Base-by-base conservation (phyloP, 2,797 vertebrate species). In the Sylvilagus floridanus region DNA sequence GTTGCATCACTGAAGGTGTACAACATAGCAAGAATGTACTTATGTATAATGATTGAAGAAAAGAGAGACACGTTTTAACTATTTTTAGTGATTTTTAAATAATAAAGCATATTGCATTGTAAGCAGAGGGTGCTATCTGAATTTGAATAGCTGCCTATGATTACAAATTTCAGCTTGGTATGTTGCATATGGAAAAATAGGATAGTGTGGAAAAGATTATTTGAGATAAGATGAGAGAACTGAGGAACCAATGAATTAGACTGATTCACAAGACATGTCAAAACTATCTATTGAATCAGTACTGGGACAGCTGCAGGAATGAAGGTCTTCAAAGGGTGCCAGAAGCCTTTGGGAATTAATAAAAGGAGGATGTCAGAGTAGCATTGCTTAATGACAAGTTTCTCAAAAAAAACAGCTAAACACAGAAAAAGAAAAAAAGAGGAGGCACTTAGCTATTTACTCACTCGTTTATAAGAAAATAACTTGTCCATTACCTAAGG, bases 401-500 rank as follows among this genome's bases (percentile, higher is more conserved):
- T 88, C 35, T 90, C 63, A 86, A 85, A 90, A 22, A 87, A 42
- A 42, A 42, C 1, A 16, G 17, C 47, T 72, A 10, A 47, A 47
- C 8, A 42, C 8, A 42, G 42, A 42, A 42, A 42, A 42, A 16
- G 32, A 7, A 63, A 19, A 32, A 69, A 17, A 22, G 0, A 54
- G 2, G 4, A 17, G 7, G 8, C 24, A 84, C 84, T 66, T 75
- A 54, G 85, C 65, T 63, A 79, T 42, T 71, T 42, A 84, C 42
- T 73, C 6, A 47, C 10, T 37, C 13, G n/a, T 47, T 86, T 32
- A 22, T 73, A 37, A 91, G 88, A 71, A 82, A 52, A 79, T 42
- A 5, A 5, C 3, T 3, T 84, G 1, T 42, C 26, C 2, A 0
- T 47, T 21, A 16, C 47, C 62, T 65, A 42, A 13, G 0, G 9